Conservation (phyloP, 2,113 vertebrate genomes). For the Dasyprocta punctata region DNA sequence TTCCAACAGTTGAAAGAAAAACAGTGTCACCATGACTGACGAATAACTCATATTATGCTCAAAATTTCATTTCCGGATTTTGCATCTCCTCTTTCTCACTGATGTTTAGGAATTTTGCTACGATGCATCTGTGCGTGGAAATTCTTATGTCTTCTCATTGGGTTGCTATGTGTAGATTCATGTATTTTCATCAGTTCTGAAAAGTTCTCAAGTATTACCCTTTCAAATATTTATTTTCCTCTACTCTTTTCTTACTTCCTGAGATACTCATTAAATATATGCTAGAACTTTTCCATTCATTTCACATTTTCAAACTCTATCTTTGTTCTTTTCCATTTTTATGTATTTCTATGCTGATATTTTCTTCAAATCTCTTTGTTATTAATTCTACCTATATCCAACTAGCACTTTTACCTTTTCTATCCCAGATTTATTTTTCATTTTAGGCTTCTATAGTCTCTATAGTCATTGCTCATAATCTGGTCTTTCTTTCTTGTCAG, state of each 20-base stretch:
- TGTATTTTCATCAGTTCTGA: not conserved
- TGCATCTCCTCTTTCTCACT: not conserved
- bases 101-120: not conserved
- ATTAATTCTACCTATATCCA: not conserved
- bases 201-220: not conserved
- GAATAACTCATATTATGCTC: not conserved
- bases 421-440: not conserved
- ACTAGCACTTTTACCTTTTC: not conserved
- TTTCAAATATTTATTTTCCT: not conserved
- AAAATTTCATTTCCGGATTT: constrained; percentile 24
- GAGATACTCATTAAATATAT: not conserved
- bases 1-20: not conserved
- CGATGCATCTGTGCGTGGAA: not conserved
- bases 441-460: not conserved
- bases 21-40: not conserved
- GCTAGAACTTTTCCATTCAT: not conserved
- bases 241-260: not conserved
- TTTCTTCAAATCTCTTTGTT: not conserved
- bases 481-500: not conserved
- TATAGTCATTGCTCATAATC: not conserved
- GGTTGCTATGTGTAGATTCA: not conserved
- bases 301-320: constrained; percentile 39
- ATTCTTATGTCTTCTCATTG: not conserved
- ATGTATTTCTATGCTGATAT: not conserved
- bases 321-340: not conserved